These are phyloP conservation scores for Polia nebulosa DNA, from an alignment of 2,888 invertebrate genomes.

Conservation along the genomic window DNA sequence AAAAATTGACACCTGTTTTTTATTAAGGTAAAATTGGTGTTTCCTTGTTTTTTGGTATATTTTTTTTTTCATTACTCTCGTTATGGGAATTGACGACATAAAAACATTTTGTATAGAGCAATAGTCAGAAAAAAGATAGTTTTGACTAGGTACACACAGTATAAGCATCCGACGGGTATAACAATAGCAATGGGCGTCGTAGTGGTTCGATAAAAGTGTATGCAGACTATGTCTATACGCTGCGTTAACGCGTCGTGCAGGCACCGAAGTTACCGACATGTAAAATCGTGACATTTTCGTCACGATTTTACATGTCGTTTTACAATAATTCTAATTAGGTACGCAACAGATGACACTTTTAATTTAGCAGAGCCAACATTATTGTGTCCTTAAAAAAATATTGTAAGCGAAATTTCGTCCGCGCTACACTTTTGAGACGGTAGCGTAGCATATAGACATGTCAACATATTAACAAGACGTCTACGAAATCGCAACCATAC, in stretches of 20 bases:
- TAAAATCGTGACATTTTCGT: not conserved
- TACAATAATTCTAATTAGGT: not conserved
- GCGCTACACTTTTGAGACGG: not conserved
- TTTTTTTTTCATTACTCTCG: too few species aligned
- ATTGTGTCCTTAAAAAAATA: not conserved
- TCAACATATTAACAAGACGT: not conserved
- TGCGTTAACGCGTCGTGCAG: not conserved
- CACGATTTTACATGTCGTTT: not conserved
- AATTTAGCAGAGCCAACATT: not conserved
- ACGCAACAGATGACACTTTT: not conserved
- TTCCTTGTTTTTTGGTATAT: too few species aligned
- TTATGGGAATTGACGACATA: too few species aligned
- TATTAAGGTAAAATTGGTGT: too few species aligned
- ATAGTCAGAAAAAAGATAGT: not conserved
- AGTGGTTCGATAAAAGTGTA: conserved; percentile 5
- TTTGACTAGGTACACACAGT: not conserved
- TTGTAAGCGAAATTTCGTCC: not conserved
- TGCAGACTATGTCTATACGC: not conserved
- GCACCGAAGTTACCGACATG: not conserved
- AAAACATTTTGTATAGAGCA: not conserved
- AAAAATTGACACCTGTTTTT: too few species aligned
- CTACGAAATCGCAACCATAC: not conserved
- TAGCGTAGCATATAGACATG: not conserved
- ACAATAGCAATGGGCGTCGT: not conserved
- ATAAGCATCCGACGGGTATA: not conserved